A percentile compares a stretch with the other conserved stretches of the same genome.
These are phyloP conservation scores for Drosophila mercatorum DNA, from an alignment of 2,888 invertebrate genomes.

Conservation along the genomic window DNA sequence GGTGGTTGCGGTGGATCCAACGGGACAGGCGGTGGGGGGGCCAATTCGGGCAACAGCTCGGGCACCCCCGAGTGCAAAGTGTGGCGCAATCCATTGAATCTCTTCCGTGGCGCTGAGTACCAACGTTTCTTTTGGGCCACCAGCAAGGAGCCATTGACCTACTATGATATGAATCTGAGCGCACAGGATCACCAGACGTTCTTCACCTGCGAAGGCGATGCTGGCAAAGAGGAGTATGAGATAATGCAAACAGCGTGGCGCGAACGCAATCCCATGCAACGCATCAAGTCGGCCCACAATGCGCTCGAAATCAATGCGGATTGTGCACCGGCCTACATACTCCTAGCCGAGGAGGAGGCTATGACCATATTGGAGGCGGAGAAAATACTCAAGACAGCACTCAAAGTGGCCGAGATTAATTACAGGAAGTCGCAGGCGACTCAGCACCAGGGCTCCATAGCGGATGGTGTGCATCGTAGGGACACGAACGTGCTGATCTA, in stretches of 20 bases:
- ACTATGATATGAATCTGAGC: constrained; percentile 99
- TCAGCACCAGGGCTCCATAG: constrained; percentile 90
- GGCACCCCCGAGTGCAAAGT: constrained; percentile 92
- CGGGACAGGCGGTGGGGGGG: constrained; percentile 42
- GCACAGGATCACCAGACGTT: constrained; percentile 99
- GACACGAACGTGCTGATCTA: constrained; percentile 98
- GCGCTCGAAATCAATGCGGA: constrained; percentile 95
- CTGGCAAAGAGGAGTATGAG: constrained; percentile 94
- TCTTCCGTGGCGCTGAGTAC: constrained; percentile 98
- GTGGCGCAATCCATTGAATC: constrained; percentile 97
- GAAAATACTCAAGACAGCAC: constrained; percentile 92
- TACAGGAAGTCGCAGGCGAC: constrained; percentile 91
- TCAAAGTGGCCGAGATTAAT: constrained; percentile 93
- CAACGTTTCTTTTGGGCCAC: constrained; percentile 96
- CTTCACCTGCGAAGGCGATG: constrained; percentile 95
- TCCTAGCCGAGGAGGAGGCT: constrained; percentile 98
- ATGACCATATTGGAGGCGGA: constrained; percentile 95
- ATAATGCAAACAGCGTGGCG: constrained; percentile 98
- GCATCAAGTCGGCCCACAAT: constrained; percentile 95
- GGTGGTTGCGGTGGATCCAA: constrained; percentile 41
- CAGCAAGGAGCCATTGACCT: constrained; percentile 97
- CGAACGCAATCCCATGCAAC: constrained; percentile 94
- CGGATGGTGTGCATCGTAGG: constrained; percentile 92
- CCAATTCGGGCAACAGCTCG: constrained; percentile 49
- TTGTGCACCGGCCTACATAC: constrained; percentile 97